A percentile compares a stretch with the other conserved stretches of the same genome.
Evolutionary conservation across 37 sponge, comb jelly and placozoan species (phyloP).

Genomic region (Cladorhizidae sp.): DNA sequence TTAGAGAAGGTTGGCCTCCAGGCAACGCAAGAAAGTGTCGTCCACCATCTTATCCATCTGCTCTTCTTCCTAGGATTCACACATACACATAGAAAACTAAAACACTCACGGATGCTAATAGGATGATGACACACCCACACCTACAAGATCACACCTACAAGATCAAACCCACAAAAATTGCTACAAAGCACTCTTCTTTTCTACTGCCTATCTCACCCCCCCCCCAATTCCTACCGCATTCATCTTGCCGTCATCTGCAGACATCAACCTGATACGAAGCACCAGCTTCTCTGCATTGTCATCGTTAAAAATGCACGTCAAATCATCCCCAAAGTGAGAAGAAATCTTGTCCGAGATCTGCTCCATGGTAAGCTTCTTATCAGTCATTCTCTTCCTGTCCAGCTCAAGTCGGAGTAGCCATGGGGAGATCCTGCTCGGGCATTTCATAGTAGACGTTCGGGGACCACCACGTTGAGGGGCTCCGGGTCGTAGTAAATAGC

Average conservation of each 20-base stretch:
- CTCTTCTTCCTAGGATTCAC: constrained; percentile 74
- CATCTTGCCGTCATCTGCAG: constrained; percentile 77
- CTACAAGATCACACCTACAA: constrained; percentile 3
- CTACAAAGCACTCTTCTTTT: no score
- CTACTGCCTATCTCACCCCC: no score
- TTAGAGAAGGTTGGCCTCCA: constrained; percentile 95
- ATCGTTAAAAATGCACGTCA: constrained; percentile 98
- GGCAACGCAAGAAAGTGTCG: constrained; percentile 92
- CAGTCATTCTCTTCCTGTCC: constrained; percentile 98
- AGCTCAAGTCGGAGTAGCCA: constrained; percentile 98
- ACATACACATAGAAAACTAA: neutral
- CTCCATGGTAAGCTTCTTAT: constrained; percentile 99
- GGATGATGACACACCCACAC: neutral
- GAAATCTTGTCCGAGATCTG: constrained; percentile 98
- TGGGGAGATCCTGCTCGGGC: constrained; percentile 96
- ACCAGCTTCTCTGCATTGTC: constrained; percentile 99
- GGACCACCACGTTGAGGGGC: constrained; percentile 96
- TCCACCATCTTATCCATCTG: constrained; percentile 95
- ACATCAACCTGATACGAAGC: constrained; percentile 92
- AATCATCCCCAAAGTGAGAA: constrained; percentile 90
- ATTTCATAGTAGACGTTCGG: constrained; percentile 99
- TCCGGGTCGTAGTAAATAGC: constrained; percentile 99
- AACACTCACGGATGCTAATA: neutral
- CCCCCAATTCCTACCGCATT: no score
- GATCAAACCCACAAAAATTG: neutral